Evolutionary conservation across 2,113 vertebrate species (phyloP).

Genomic region (Emydura subglobosa): DNA sequence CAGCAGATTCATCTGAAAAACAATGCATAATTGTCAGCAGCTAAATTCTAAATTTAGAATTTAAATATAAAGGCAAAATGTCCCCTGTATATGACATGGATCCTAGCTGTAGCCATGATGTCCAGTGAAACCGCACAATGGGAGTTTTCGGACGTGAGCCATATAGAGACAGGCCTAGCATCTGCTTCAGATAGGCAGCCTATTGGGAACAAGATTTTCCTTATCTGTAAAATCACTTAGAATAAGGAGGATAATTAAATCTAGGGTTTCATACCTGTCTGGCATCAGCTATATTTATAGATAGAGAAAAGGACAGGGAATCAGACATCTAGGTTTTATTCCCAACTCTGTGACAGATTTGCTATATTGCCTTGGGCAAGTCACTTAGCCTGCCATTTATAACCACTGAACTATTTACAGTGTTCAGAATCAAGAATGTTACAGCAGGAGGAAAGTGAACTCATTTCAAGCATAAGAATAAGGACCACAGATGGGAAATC

Average conservation of each 20-base stretch:
- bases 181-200: neutral
- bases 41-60: neutral
- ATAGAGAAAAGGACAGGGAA: neutral
- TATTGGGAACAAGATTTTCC: neutral
- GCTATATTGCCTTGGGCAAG: no score
- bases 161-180: neutral
- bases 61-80: neutral
- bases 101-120: neutral
- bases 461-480: no score
- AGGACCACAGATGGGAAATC: no score
- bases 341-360: no score
- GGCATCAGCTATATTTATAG: neutral
- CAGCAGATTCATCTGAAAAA: conserved; percentile 31
- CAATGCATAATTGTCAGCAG: neutral
- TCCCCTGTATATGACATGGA: neutral
- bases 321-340: no score
- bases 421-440: no score
- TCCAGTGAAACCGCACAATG: neutral
- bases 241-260: neutral
- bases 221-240: neutral
- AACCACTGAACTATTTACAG: no score
- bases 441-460: no score
- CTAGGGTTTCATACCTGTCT: neutral
- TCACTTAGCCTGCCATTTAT: no score
- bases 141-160: neutral